Conservation (phyloP, 2,113 vertebrate species). For the Cavia aperea region DNA sequence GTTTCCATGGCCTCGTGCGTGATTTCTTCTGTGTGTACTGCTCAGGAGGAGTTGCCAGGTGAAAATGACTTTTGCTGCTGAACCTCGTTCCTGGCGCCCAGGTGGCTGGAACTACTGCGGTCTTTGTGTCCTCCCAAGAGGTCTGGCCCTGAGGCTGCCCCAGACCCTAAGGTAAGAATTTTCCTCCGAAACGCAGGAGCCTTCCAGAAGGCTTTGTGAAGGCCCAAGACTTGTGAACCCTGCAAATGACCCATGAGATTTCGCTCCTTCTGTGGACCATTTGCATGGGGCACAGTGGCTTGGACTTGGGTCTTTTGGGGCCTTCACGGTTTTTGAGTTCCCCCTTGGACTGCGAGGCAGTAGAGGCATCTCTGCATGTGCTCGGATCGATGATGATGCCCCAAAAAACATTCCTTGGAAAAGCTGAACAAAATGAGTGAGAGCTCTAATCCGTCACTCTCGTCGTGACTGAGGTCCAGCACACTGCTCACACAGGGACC, state of each 20-base stretch:
- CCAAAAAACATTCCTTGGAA: background rate
- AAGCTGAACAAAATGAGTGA: constrained; percentile 35
- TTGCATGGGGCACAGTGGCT: background rate
- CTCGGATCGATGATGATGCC: background rate
- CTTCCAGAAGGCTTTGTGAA: background rate
- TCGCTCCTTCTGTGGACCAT: background rate
- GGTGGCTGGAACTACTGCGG: background rate
- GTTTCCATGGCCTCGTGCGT: too few species aligned
- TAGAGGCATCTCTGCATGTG: background rate
- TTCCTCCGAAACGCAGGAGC: background rate
- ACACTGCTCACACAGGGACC: too few species aligned
- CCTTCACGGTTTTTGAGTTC: background rate
- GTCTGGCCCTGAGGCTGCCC: background rate
- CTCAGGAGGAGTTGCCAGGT: too few species aligned
- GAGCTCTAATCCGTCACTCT: background rate
- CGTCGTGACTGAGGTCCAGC: background rate
- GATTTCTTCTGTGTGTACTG: too few species aligned
- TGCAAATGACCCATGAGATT: background rate
- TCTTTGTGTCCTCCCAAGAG: background rate
- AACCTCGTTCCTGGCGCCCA: background rate
- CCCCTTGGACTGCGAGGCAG: background rate
- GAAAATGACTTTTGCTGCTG: background rate
- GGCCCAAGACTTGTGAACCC: background rate
- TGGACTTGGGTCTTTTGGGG: background rate
- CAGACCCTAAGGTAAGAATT: background rate